Conservation (phyloP, 2,888 invertebrate species). For the Ormyrus pomaceus region DNA sequence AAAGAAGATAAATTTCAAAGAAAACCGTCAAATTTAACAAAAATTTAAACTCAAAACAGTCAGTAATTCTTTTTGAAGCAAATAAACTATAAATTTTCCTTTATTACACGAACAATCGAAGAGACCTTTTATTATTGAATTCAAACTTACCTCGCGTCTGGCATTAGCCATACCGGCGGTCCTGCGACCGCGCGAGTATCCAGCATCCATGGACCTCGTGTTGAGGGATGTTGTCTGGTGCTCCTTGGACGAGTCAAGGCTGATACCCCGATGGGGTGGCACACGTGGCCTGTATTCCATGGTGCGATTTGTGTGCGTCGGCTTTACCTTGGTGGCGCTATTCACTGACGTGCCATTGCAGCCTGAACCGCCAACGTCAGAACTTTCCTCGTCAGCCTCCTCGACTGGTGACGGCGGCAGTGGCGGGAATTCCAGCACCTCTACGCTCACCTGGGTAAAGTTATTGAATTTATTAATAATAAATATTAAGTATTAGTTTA, state of each 20-base stretch:
- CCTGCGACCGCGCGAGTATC: conserved; percentile 78
- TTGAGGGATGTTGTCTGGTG: conserved; percentile 82
- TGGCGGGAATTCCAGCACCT: conserved; percentile 85
- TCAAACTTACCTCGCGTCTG: conserved; percentile 72
- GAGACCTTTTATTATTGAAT: background rate
- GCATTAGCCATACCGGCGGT: conserved; percentile 69
- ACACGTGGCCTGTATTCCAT: conserved; percentile 79
- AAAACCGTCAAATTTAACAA: too few relatives aligned
- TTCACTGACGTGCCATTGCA: conserved; percentile 78
- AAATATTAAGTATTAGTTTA: too few relatives aligned
- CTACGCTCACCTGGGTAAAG: conserved; percentile 76
- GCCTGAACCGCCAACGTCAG: conserved; percentile 77
- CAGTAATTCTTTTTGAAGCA: too few relatives aligned
- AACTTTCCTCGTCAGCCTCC: conserved; percentile 86
- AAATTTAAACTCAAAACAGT: too few relatives aligned
- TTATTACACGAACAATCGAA: background rate
- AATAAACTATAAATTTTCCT: too few relatives aligned
- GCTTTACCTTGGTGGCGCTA: conserved; percentile 71
- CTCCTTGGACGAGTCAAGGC: conserved; percentile 70
- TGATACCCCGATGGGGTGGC: conserved; percentile 83
- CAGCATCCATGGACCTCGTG: conserved; percentile 91
- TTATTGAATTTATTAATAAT: too few relatives aligned
- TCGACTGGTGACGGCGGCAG: conserved; percentile 90
- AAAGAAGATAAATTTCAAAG: too few relatives aligned
- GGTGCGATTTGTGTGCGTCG: conserved; percentile 68